Evolutionary conservation across 2,888 invertebrate species (phyloP), one percentile per base, ranked within the genome.

Genomic region (Chrysina gloriosa): DNA sequence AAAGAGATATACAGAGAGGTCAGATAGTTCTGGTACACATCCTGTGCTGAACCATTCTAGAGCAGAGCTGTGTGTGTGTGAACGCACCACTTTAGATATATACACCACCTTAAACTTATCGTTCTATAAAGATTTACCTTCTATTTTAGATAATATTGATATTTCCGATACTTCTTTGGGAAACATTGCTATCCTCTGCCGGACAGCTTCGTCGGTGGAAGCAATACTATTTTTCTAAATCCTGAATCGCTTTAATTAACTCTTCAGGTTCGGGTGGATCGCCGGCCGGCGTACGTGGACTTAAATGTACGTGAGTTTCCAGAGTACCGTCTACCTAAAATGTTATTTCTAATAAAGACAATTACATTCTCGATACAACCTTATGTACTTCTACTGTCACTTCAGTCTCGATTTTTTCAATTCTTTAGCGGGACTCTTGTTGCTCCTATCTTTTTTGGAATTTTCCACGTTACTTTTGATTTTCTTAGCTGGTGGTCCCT

Each of bases 151-250:
- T 68, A 98, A 88, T 78, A 93, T 88, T 74, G 91, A 89, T 2
- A 95, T 89, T 87, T 98, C 97, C 0, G 97, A 97, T 2, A 98
- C 96, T 85, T 97, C 96, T 54, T 94, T 93, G 0, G 98, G 98
- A 63, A 98, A 86, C 67, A 94, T 95, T 0, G 97, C 96, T 74
- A 98, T 98, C 79, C 93, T 90, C 82, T 97, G 96, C 72, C 98
- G 85, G 1, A 97, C 94, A 0, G 90, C 89, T 71, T 96, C 97
- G 86, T 98, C 98, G 76, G 96, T 94, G 0, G 97, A 97, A 1
- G 98, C 97, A 68, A 96, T 95, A 78, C 95, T 95, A 77, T 94
- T 94, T n/a, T 83, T 98, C 98, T 77, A 98, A 85, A 75, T 95
- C 95, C 83, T 92, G 86, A 65, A 92, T 85, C 1, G 89, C 90